A percentile compares a stretch with the other conserved stretches of the same genome.
Evolutionary conservation across 2,888 invertebrate species (phyloP).

Genomic region (Notodonta dromedarius): DNA sequence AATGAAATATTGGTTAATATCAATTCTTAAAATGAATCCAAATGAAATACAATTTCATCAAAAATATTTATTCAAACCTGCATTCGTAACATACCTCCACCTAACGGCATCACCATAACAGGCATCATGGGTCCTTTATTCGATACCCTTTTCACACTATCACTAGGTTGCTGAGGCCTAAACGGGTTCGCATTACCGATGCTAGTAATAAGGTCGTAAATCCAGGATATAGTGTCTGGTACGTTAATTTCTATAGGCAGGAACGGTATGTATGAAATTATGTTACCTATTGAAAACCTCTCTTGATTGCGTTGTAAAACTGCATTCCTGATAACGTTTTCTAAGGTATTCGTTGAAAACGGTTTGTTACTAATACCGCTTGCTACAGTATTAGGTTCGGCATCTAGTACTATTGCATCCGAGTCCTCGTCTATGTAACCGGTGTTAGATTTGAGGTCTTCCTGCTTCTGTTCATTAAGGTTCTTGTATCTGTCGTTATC

Average conservation of each 20-base stretch:
- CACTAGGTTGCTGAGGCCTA: slow-evolving; percentile 41
- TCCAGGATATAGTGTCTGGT: slow-evolving; percentile 82
- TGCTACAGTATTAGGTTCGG: slow-evolving; percentile 40
- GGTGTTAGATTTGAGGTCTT: slow-evolving; percentile 33
- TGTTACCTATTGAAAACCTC: slow-evolving; percentile 65
- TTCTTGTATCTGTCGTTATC: slow-evolving; percentile 23
- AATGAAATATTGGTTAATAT: no score
- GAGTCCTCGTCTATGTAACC: slow-evolving; percentile 48
- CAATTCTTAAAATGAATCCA: no score
- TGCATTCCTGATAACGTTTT: slow-evolving; percentile 23
- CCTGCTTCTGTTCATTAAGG: slow-evolving; percentile 28
- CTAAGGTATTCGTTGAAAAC: slow-evolving; percentile 21
- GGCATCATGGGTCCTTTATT: slow-evolving; percentile 50
- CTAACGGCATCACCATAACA: slow-evolving; percentile 54
- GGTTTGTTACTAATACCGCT: slow-evolving; percentile 19
- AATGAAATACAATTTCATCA: neutral
- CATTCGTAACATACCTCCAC: slow-evolving; percentile 25
- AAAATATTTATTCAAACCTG: slow-evolving; percentile 15
- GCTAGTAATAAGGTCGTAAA: slow-evolving; percentile 60
- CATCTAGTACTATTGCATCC: slow-evolving; percentile 63
- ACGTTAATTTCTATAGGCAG: slow-evolving; percentile 87
- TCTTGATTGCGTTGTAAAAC: slow-evolving; percentile 52
- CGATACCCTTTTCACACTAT: slow-evolving; percentile 42
- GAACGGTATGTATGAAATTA: slow-evolving; percentile 82
- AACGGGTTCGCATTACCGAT: slow-evolving; percentile 65